Evolutionary conservation across 2,797 vertebrate species (phyloP).

Genomic region (Sorex maritimensis): DNA sequence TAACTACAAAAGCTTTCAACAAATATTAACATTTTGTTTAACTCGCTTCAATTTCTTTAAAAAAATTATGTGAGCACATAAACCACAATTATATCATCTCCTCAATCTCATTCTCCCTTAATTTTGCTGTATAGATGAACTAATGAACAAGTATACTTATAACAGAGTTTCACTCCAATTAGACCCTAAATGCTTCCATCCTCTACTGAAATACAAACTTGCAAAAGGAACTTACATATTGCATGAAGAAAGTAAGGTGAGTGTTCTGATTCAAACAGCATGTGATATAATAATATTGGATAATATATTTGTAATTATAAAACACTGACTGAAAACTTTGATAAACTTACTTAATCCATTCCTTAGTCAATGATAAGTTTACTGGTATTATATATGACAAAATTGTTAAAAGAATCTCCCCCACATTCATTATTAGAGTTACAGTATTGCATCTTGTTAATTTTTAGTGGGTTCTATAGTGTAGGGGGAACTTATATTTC

Average conservation of each 20-base stretch:
- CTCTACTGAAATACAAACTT: not conserved
- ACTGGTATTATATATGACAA: no score
- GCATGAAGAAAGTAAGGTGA: not conserved
- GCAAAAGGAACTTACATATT: not conserved
- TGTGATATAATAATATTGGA: not conserved
- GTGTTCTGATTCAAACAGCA: not conserved
- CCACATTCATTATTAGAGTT: slow-evolving; percentile 69
- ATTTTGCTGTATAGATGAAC: not conserved
- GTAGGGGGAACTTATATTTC: slow-evolving; percentile 19
- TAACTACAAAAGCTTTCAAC: not conserved
- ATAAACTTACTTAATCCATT: not conserved
- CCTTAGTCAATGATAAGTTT: not conserved
- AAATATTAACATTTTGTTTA: slow-evolving; percentile 31
- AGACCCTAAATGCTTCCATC: not conserved
- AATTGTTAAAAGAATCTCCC: slow-evolving; percentile 44
- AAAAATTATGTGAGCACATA: not conserved
- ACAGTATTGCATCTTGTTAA: slow-evolving; percentile 58
- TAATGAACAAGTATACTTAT: not conserved
- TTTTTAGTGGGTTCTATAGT: slow-evolving; percentile 58
- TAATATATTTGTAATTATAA: not conserved
- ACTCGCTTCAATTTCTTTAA: slow-evolving; percentile 28
- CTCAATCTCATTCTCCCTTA: not conserved
- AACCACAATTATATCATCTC: not conserved
- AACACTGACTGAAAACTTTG: not conserved
- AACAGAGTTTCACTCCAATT: not conserved